Base-by-base conservation (phyloP, 1,140 invertebrate genomes). In the Eumeta japonica region DNA sequence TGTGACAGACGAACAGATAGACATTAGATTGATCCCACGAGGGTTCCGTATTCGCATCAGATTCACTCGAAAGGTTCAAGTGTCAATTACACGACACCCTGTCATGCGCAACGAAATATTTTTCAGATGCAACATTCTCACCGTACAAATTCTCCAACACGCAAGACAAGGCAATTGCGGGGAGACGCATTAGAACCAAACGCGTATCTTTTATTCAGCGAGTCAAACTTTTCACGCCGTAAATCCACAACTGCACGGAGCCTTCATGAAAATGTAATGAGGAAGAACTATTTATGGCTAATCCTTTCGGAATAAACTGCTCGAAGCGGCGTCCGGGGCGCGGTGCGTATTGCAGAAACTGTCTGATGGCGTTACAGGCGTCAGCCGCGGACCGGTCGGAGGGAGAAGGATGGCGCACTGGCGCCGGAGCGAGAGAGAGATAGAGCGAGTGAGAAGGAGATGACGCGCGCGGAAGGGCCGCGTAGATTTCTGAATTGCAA, bases 131-230 rank as follows among this genome's bases (percentile, higher is more conserved):
- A n/a, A n/a, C n/a, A n/a, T n/a, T n/a, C n/a, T n/a, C n/a, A n/a
- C n/a, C n/a, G n/a, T n/a, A n/a, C n/a, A n/a, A n/a, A n/a, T n/a
- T n/a, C n/a, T n/a, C n/a, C n/a, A n/a, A n/a, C n/a, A n/a, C 20
- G 20, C 5, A 24, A 24, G 20, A 24, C n/a, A 24, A n/a, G 5
- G 20, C n/a, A 5, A n/a, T 24, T 24, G 20, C 20, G 20, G 5
- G n/a, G 20, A 24, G n/a, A 24, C 5, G 5, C 20, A 67, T 55
- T 58, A 52, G 55, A 55, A 65, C 53, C 58, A 65, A 67, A 68
- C 59, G 65, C 48, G 63, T 65, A 66, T 68, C 59, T 73, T 73
- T 73, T 68, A 73, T 73, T 73, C 63, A 70, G 58, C 53, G 58
- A 48, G 50, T 65, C 64, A 68, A 73, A 70, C 52, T 70, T 70